Evolutionary conservation across 1,140 invertebrate species (phyloP), one percentile per base, ranked within the genome.

Genomic region (Coenobita brevimanus): DNA sequence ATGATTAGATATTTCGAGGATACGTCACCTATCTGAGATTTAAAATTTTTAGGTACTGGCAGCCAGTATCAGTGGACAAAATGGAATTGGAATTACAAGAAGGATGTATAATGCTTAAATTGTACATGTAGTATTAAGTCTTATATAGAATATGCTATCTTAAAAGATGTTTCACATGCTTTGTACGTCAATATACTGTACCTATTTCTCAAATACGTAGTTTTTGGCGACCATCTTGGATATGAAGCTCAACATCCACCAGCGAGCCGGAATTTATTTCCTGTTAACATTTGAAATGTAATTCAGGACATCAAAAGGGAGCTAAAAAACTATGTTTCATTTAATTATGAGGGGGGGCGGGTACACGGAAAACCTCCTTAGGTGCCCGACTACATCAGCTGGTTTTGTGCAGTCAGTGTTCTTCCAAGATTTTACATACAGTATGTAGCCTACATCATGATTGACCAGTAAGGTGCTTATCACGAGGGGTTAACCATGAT

Each of bases 291-390:
- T n/a, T 24, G 62, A 10, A 67, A 67, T 67, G 62, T 67, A n/a
- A 67, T 67, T 67, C 62, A 67, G 62, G 62, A 67, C 62, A 33
- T 67, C 62, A 67, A 67, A 24, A 33, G 62, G 62, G n/a, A 67
- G 62, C 62, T 67, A 67, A 4, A 24, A 67, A 67, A 67, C 62
- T 33, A 67, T 10, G 4, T 24, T 67, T 67, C 4, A 67, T 24
- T 24, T 67, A 10, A 6, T 67, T 8, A 50, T 17, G 6, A 8
- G 46, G 46, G 46, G 46, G 46, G 46, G 46, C 6, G 46, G 6
- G 17, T 17, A 50, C 46, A 50, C 46, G 46, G 17, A 50, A 50
- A 50, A 6, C 46, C 17, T 8, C 46, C 46, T 50, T 50, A 50
- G n/a, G n/a, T n/a, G n/a, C n/a, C n/a, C n/a, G n/a, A n/a, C n/a